phyloP scores from a whole-genome alignment of 2,797 vertebrate species.

The Poliocrania exsul region DNA sequence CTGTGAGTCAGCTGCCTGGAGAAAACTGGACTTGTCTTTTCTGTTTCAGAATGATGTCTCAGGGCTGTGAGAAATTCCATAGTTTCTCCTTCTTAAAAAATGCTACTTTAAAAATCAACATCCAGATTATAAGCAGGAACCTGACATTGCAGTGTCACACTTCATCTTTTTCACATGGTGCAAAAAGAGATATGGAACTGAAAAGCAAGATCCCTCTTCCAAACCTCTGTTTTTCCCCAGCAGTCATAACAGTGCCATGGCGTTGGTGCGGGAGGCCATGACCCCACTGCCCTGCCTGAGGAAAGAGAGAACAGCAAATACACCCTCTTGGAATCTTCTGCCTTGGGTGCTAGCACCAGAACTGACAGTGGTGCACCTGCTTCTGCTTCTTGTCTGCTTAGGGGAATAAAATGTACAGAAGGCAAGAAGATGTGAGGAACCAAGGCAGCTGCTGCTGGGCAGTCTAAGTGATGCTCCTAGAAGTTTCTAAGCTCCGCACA shows the following conservation, averaged over 20 bases:
- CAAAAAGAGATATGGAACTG: neutral
- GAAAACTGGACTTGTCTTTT: neutral
- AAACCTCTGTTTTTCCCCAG: neutral
- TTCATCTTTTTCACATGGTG: neutral
- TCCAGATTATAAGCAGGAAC: neutral
- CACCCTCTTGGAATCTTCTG: neutral
- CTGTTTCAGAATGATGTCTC: neutral
- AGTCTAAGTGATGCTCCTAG: neutral
- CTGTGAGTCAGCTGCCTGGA: neutral
- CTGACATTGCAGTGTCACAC: neutral
- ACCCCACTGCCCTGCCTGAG: neutral
- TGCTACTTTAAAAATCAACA: neutral
- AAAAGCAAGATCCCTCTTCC: neutral
- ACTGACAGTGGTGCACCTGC: slow-evolving; percentile 32
- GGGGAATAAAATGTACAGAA: neutral
- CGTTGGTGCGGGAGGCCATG: neutral
- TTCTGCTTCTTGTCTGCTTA: slow-evolving; percentile 7
- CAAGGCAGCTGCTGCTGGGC: neutral
- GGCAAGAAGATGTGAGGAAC: neutral
- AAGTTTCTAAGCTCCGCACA: neutral
- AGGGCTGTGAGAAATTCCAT: neutral
- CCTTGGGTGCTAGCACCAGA: neutral
- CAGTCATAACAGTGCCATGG: neutral
- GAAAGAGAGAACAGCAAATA: neutral
- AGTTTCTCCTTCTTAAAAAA: neutral